A percentile compares a stretch with the other conserved stretches of the same genome.
phyloP scores from a whole-genome alignment of 2,888 invertebrate species.

The Sipha maydis region DNA sequence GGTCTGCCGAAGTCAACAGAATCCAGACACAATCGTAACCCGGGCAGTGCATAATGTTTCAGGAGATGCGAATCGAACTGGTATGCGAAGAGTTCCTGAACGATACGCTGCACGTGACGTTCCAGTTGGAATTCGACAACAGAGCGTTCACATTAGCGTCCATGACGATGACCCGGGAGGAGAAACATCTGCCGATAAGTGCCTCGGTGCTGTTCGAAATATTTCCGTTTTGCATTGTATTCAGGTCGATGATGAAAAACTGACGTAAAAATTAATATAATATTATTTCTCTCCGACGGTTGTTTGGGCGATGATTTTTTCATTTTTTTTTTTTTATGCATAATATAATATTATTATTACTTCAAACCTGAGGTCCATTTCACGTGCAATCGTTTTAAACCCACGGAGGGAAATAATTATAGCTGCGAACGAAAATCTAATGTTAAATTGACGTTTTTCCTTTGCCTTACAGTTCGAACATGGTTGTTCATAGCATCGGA shows the following conservation, averaged over 20 bases:
- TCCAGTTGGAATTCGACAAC: slow-evolving; percentile 94
- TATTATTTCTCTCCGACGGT: slow-evolving; percentile 45
- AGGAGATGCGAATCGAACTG: slow-evolving; percentile 89
- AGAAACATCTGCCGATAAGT: slow-evolving; percentile 87
- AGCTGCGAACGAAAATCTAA: not conserved
- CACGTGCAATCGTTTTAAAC: not conserved
- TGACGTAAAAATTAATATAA: slow-evolving; percentile 52
- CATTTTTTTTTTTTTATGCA: not conserved
- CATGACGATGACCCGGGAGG: slow-evolving; percentile 85
- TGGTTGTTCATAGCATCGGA: slow-evolving; percentile 89
- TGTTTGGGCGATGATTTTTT: not conserved
- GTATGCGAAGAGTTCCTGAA: slow-evolving; percentile 86
- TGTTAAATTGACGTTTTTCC: not conserved
- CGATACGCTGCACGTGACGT: slow-evolving; percentile 92
- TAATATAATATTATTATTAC: not conserved
- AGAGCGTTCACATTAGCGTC: slow-evolving; percentile 87
- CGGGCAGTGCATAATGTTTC: not conserved
- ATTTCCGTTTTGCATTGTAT: slow-evolving; percentile 97
- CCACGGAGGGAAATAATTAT: slow-evolving; percentile 12
- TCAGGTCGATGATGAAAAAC: slow-evolving; percentile 75
- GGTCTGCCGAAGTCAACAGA: not conserved
- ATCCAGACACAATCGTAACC: not conserved
- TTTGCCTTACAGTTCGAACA: slow-evolving; percentile 75
- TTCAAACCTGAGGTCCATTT: not conserved
- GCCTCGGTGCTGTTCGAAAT: slow-evolving; percentile 93